Conservation (phyloP, 2,888 invertebrate species). For the Lithophane ornitopus region DNA sequence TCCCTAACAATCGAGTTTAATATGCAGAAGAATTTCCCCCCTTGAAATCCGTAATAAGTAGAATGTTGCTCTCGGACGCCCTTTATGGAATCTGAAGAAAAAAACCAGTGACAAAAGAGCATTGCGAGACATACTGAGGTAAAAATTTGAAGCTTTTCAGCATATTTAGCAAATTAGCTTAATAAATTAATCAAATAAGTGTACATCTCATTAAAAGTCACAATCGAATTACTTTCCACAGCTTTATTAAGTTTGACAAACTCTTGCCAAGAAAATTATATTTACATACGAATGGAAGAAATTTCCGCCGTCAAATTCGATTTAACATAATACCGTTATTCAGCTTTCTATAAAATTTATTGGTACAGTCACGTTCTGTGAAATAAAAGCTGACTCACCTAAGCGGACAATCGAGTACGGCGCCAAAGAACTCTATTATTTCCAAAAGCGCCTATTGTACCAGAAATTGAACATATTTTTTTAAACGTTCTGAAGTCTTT, state of each 20-base stretch:
- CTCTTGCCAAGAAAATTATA: conserved; percentile 21
- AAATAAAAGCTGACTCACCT: conserved; percentile 61
- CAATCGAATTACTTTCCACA: not conserved
- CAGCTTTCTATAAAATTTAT: conserved; percentile 61
- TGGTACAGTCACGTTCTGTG: conserved; percentile 48
- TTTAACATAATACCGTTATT: conserved; percentile 60
- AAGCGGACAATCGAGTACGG: conserved; percentile 43
- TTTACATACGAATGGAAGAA: conserved; percentile 19
- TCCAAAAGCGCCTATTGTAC: conserved; percentile 55
- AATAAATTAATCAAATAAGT: not conserved
- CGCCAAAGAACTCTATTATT: conserved; percentile 54
- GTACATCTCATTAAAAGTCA: not conserved
- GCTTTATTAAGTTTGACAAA: conserved; percentile 18
- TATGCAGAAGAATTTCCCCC: conserved; percentile 21
- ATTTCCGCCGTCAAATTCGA: conserved; percentile 44
- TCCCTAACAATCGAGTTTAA: conserved; percentile 23
- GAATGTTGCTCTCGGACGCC: conserved; percentile 24
- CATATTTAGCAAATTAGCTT: not conserved
- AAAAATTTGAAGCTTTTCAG: not conserved
- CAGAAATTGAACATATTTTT: conserved; percentile 40
- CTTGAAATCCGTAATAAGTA: conserved; percentile 44
- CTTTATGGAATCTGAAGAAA: conserved; percentile 22
- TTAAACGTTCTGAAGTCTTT: conserved; percentile 38
- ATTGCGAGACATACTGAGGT: not conserved
- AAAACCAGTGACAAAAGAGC: conserved; percentile 9